phyloP scores from a whole-genome alignment of 2,888 invertebrate species.

The Chrysolina haemoptera region DNA sequence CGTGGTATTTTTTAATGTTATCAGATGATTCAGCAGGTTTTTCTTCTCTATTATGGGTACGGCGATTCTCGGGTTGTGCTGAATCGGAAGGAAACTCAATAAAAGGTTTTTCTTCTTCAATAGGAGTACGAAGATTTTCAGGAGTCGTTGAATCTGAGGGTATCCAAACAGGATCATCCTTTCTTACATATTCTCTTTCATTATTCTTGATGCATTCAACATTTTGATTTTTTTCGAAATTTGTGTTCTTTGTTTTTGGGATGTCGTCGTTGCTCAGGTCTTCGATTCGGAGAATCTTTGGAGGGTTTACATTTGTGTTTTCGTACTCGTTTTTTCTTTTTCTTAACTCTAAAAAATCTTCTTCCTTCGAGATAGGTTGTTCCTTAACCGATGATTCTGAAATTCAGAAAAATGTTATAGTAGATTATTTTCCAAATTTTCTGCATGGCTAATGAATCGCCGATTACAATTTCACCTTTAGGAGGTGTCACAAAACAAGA shows the following conservation, averaged over 20 bases:
- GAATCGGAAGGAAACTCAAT: neutral
- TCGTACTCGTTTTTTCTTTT: constrained; percentile 29
- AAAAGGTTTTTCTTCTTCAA: neutral
- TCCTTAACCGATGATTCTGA: neutral
- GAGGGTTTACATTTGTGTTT: constrained; percentile 37
- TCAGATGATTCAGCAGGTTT: neutral
- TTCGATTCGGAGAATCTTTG: constrained; percentile 34
- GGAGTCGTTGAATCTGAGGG: neutral
- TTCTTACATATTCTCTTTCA: neutral
- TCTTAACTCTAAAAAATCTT: constrained; percentile 37
- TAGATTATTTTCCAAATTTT: too few species aligned
- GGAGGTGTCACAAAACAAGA: too few species aligned
- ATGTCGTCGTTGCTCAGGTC: constrained; percentile 41
- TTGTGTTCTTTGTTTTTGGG: constrained; percentile 30
- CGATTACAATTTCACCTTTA: too few species aligned
- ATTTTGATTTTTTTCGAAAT: constrained; percentile 16
- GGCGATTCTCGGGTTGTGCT: neutral
- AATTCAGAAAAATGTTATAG: neutral
- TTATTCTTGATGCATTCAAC: neutral
- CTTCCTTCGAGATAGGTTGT: neutral
- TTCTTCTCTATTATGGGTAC: neutral
- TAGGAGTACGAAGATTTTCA: neutral
- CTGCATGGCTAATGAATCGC: too few species aligned
- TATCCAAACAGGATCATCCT: neutral
- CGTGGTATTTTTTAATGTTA: neutral